Base-by-base conservation (phyloP, 2,113 vertebrate genomes). In the Ploceus nigricollis region DNA sequence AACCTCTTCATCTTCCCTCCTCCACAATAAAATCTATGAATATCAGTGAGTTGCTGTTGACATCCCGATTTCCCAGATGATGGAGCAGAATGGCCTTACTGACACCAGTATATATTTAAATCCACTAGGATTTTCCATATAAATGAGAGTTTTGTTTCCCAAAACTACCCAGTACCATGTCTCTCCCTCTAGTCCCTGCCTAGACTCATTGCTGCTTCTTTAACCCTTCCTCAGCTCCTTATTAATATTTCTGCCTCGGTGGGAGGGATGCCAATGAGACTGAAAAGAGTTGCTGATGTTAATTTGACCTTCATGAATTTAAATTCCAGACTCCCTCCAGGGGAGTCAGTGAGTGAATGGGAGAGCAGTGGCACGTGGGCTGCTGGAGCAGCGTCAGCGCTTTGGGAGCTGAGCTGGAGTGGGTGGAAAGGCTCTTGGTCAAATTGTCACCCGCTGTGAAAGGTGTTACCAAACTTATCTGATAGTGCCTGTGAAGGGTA, bases 291-390 rank as follows among this genome's bases (percentile, higher is more conserved):
- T 0, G 0, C 15, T 28, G 65, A 80, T n/a, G 44, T 85, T 91
- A 82, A 91, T 92, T 76, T 65, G 83, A 97, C 94, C 86, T 97
- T 96, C 87, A 81, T 57, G 64, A 85, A 82, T 96, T 84, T 54
- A 54, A 70, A 94, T 85, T 75, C 27, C 69, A 90, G 94, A 77
- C 63, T 82, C 50, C 56, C 30, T 91, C 78, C 37, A 18, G n/a
- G 42, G 57, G 39, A 86, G 45, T 60, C 47, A 50, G 28, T 12
- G 45, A 72, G 47, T 80, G 95, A 66, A 77, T 57, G 68, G 58
- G 82, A 25, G 17, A n/a, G 35, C 90, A 51, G 69, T 2, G 3
- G 69, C 87, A 66, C 0, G 0, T 20, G 48, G 44, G 30, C 6
- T 35, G 40, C 78, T 23, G 85, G 63, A 68, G 63, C 56, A 56